Percentiles rank a stretch among this genome's conserved stretches.
phyloP scores from a whole-genome alignment of 1,140 invertebrate species.

The Dinothrombium tinctorium region DNA sequence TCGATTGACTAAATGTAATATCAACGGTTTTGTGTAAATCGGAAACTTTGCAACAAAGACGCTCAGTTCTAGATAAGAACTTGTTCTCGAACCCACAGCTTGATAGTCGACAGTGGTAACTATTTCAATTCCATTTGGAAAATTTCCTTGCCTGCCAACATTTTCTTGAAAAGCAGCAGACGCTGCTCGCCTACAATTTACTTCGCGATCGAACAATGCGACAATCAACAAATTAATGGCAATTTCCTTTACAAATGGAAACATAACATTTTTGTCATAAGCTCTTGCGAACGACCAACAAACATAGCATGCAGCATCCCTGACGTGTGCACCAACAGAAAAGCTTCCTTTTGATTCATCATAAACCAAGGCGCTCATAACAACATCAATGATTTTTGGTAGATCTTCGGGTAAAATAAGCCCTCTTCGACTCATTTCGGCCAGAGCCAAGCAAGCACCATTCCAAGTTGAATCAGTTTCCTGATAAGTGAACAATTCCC shows the following conservation, averaged over 20 bases:
- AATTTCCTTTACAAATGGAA: constrained; percentile 54
- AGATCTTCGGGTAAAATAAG: constrained; percentile 58
- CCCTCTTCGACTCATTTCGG: constrained; percentile 83
- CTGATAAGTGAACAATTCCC: constrained; percentile 47
- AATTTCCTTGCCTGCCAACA: constrained; percentile 86
- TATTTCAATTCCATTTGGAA: constrained; percentile 90
- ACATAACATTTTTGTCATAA: constrained; percentile 52
- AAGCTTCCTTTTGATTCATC: constrained; percentile 64
- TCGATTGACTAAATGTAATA: constrained; percentile 58
- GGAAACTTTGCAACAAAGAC: constrained; percentile 45
- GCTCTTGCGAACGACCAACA: constrained; percentile 94
- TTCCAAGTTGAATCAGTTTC: constrained; percentile 77
- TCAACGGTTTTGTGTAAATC: constrained; percentile 56
- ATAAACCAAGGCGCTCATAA: constrained; percentile 59
- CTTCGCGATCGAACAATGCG: constrained; percentile 67
- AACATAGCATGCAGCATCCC: constrained; percentile 92
- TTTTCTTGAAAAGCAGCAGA: constrained; percentile 94
- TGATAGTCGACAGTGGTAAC: constrained; percentile 82
- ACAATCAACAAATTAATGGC: constrained; percentile 53
- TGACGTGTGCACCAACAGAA: constrained; percentile 68
- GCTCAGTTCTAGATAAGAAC: constrained; percentile 57
- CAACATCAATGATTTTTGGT: constrained; percentile 48
- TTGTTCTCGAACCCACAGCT: constrained; percentile 60
- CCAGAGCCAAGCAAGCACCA: constrained; percentile 81
- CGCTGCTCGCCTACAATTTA: constrained; percentile 82